A percentile compares a stretch with the other conserved stretches of the same genome.
phyloP scores from a whole-genome alignment of 2,113 vertebrate species.

The Gracilinanus agilis region DNA sequence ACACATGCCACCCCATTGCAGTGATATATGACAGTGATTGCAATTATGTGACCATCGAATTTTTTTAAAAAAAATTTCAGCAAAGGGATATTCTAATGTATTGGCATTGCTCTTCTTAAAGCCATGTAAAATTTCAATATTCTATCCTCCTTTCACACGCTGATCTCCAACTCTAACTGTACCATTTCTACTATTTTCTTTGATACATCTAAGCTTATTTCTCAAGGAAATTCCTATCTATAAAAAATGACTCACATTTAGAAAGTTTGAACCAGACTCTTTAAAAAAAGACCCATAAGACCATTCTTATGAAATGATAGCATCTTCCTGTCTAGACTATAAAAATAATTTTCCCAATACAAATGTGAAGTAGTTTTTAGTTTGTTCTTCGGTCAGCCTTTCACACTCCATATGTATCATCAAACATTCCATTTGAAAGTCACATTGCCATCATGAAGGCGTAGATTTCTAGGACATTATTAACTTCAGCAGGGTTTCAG shows the following conservation, averaged over 20 bases:
- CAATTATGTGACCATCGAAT: not conserved
- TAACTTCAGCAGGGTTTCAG: not conserved
- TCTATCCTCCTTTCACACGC: not conserved
- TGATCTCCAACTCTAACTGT: not conserved
- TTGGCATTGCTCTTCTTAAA: not conserved
- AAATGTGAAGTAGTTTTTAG: not conserved
- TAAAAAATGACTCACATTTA: not conserved
- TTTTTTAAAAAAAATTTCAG: not conserved
- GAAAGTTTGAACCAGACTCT: not conserved
- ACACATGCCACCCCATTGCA: not conserved
- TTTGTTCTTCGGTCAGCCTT: not conserved
- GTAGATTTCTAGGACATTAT: not conserved
- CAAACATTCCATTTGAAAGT: slow-evolving; percentile 33
- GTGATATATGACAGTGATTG: not conserved
- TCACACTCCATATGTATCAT: not conserved
- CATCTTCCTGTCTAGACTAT: not conserved
- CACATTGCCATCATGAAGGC: not conserved
- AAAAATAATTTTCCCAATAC: not conserved
- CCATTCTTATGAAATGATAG: not conserved
- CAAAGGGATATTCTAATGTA: slow-evolving; percentile 10
- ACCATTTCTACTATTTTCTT: not conserved
- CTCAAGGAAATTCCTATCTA: not conserved
- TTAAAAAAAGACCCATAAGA: not conserved
- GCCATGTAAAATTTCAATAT: not conserved
- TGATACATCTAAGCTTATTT: not conserved